Evolutionary conservation across 2,113 vertebrate species (phyloP).

Genomic region (Hirundichthys speculiger): DNA sequence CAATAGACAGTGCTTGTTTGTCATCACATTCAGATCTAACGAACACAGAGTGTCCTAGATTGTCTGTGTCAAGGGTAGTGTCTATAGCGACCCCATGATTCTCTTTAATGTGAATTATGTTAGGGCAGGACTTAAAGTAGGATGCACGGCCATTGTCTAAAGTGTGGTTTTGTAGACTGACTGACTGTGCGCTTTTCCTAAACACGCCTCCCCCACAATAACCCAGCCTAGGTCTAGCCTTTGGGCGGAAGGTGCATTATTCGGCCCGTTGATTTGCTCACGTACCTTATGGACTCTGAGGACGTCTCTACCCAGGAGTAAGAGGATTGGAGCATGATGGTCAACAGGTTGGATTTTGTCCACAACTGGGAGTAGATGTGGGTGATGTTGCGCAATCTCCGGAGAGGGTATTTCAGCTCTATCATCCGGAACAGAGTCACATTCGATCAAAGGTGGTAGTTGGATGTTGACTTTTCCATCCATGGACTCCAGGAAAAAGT

Average conservation of each 20-base stretch:
- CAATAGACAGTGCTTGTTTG: too few species aligned
- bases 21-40: background rate
- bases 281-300: slow-evolving; percentile 13
- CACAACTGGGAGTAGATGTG: background rate
- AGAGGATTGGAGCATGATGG: slow-evolving; percentile 1
- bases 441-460: slow-evolving; percentile 2
- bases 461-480: background rate
- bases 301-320: slow-evolving; percentile 15
- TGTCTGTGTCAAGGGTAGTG: background rate
- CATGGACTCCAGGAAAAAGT: slow-evolving; percentile 5
- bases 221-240: background rate
- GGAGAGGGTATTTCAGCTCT: slow-evolving; percentile 1
- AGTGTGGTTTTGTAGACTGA: background rate
- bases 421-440: slow-evolving; percentile 3
- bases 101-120: background rate
- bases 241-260: slow-evolving; percentile 7
- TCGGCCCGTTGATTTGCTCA: slow-evolving; percentile 11
- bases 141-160: too few species aligned
- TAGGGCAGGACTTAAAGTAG: background rate
- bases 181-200: background rate
- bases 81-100: background rate
- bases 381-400: background rate
- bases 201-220: too few species aligned
- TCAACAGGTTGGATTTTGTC: too few species aligned
- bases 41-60: background rate